These are phyloP conservation scores for Solea solea DNA, from an alignment of 2,113 vertebrate species.

Conservation along the genomic window DNA sequence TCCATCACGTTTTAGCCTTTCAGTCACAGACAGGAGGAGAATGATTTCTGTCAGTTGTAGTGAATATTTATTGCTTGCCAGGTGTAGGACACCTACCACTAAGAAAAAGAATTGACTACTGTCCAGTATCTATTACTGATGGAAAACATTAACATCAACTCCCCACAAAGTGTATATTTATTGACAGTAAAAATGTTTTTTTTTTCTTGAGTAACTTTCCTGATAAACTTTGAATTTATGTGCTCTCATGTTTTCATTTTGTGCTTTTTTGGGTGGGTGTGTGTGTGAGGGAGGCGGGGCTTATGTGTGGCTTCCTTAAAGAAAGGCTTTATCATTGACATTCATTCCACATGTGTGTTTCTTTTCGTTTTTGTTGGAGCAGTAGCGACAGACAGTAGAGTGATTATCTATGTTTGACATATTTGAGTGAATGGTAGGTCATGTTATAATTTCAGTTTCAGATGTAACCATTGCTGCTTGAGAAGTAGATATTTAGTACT, in stretches of 20 bases:
- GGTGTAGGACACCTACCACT: constrained; percentile 71
- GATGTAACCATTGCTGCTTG: constrained; percentile 92
- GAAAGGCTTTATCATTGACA: constrained; percentile 71
- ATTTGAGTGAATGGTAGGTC: constrained; percentile 80
- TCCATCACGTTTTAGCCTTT: background rate
- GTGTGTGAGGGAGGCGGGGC: constrained; percentile 69
- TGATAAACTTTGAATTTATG: constrained; percentile 86
- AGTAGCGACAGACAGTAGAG: constrained; percentile 73
- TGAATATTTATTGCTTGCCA: constrained; percentile 75
- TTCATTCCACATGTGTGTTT: constrained; percentile 36
- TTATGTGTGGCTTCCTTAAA: constrained; percentile 34
- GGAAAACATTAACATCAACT: constrained; percentile 40
- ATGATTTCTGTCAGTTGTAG: constrained; percentile 42
- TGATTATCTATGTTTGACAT: constrained; percentile 64
- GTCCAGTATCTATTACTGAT: constrained; percentile 58
- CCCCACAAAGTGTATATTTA: constrained; percentile 77
- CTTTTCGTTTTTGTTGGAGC: constrained; percentile 41
- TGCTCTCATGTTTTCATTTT: constrained; percentile 62
- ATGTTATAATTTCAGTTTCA: constrained; percentile 80
- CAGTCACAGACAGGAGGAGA: constrained; percentile 12
- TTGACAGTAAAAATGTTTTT: constrained; percentile 67
- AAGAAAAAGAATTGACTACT: constrained; percentile 75
- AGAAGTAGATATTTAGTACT: constrained; percentile 95
- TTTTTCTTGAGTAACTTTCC: constrained; percentile 67
- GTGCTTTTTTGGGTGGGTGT: constrained; percentile 41